These are phyloP conservation scores for Drosophila murphyi DNA, from an alignment of 1,140 invertebrate species.

Conservation along the genomic window DNA sequence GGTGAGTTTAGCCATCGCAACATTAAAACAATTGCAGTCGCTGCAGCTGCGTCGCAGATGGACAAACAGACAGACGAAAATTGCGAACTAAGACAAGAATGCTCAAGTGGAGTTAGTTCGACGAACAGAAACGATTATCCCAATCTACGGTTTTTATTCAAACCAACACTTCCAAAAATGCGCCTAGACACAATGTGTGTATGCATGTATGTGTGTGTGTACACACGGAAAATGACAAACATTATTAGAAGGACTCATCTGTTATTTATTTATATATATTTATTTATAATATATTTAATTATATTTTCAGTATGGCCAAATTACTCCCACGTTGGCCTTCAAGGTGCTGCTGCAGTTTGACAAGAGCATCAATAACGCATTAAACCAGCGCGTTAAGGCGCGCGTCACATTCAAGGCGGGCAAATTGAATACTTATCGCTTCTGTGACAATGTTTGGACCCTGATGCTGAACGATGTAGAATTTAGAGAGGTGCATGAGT, in stretches of 20 bases:
- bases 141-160: too few species aligned
- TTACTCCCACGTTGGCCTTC: conserved; percentile 95
- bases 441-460: conserved; percentile 99
- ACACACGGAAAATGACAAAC: too few species aligned
- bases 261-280: neutral
- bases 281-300: conserved; percentile 18
- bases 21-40: neutral
- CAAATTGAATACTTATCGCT: conserved; percentile 98
- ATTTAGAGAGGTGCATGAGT: conserved; percentile 97
- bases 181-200: too few species aligned
- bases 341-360: conserved; percentile 98
- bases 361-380: conserved; percentile 97
- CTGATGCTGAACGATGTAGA: conserved; percentile 98
- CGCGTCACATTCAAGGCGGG: conserved; percentile 97
- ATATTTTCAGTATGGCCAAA: conserved; percentile 95
- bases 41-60: conserved; percentile 32
- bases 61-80: neutral
- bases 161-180: too few species aligned
- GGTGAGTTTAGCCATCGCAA: conserved; percentile 83
- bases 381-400: conserved; percentile 96
- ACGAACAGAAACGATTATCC: too few species aligned
- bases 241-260: too few species aligned
- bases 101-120: too few species aligned
- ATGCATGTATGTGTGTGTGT: too few species aligned
- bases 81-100: too few species aligned